Evolutionary conservation across 1,140 invertebrate genomes (phyloP).

Genomic region (Cyrtorhinus lividipennis): DNA sequence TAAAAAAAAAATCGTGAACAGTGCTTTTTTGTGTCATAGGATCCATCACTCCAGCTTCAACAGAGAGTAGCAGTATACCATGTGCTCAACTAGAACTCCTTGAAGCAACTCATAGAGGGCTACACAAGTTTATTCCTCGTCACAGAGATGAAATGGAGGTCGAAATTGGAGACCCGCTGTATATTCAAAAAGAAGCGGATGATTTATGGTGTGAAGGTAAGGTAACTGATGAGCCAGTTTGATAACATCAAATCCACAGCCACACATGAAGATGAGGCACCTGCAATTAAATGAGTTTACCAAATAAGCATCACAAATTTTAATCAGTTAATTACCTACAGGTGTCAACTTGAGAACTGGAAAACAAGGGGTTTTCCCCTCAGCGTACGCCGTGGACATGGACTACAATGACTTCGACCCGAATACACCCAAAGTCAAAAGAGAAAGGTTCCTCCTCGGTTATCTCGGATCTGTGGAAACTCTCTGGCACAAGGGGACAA

Average conservation of each 20-base stretch:
- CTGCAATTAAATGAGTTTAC: no score
- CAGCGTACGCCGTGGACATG: slow-evolving; percentile 89
- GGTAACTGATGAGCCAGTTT: background rate
- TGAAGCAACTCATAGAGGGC: slow-evolving; percentile 86
- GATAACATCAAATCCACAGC: background rate
- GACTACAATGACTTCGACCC: slow-evolving; percentile 91
- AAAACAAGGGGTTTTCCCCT: slow-evolving; percentile 87
- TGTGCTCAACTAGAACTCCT: slow-evolving; percentile 70
- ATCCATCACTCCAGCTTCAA: slow-evolving; percentile 36
- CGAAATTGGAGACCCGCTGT: slow-evolving; percentile 93
- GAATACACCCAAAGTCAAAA: slow-evolving; percentile 62
- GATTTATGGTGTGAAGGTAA: slow-evolving; percentile 93
- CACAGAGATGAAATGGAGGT: slow-evolving; percentile 91
- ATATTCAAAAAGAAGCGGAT: slow-evolving; percentile 90
- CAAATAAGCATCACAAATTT: no score
- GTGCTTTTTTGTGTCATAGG: no score
- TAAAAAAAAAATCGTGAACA: no score
- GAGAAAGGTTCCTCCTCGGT: slow-evolving; percentile 77
- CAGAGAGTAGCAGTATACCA: slow-evolving; percentile 44
- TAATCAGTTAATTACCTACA: no score
- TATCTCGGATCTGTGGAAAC: slow-evolving; percentile 95
- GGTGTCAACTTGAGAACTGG: slow-evolving; percentile 86
- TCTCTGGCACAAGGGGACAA: slow-evolving; percentile 30
- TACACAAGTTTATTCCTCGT: slow-evolving; percentile 88
- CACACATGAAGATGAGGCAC: no score